phyloP scores from a whole-genome alignment of 2,888 invertebrate genomes.

The Allophyes oxyacanthae region DNA sequence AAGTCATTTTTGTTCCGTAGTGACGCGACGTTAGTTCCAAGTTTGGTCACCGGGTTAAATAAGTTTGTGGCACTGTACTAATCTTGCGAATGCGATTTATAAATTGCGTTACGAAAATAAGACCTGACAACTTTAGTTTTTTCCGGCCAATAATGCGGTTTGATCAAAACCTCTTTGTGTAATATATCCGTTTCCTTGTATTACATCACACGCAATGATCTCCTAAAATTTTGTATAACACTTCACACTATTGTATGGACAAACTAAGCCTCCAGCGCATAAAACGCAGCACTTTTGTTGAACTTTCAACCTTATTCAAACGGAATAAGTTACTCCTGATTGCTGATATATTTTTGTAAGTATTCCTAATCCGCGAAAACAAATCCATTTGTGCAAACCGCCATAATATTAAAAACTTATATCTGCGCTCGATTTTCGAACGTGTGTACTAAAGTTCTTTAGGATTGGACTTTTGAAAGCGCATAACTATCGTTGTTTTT shows the following conservation, averaged over 20 bases:
- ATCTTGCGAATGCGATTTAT: too few species aligned
- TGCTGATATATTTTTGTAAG: conserved; percentile 12
- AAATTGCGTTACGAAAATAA: too few species aligned
- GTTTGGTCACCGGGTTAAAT: too few species aligned
- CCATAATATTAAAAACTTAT: conserved; percentile 27
- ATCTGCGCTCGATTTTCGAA: conserved; percentile 12
- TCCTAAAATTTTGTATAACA: conserved; percentile 40
- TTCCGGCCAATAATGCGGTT: conserved; percentile 33
- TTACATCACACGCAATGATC: conserved; percentile 40
- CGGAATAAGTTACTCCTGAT: background rate
- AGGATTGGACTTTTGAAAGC: background rate
- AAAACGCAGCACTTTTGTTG: background rate
- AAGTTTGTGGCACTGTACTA: too few species aligned
- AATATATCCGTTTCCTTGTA: conserved; percentile 60
- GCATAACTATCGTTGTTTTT: conserved; percentile 16
- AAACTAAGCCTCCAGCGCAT: background rate
- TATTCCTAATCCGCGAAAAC: conserved; percentile 39
- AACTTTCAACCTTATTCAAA: conserved; percentile 13
- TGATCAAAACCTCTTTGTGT: conserved; percentile 51
- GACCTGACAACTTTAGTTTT: too few species aligned
- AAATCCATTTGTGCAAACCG: conserved; percentile 44
- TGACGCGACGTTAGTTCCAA: too few species aligned
- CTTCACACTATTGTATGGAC: conserved; percentile 41
- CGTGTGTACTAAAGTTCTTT: background rate
- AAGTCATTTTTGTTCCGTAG: too few species aligned